Evolutionary conservation across 2,888 invertebrate species (phyloP).

Genomic region (Plutella xylostella): DNA sequence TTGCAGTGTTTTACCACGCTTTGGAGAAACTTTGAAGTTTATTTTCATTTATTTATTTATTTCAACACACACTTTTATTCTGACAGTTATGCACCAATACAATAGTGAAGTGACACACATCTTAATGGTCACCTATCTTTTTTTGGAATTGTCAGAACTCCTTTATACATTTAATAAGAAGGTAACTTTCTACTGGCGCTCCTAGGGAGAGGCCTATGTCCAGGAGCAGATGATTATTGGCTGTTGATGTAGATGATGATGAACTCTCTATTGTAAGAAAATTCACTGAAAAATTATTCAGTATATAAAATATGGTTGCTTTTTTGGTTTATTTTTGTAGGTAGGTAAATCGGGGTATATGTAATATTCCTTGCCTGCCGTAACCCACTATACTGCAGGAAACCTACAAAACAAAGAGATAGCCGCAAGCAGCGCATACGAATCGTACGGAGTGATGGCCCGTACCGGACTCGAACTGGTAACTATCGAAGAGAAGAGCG

Average conservation of each 20-base stretch:
- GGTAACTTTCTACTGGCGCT: too few species aligned
- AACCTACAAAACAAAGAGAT: constrained; percentile 38
- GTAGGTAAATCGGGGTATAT: background rate
- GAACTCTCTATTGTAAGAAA: background rate
- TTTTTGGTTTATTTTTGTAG: background rate
- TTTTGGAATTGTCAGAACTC: too few species aligned
- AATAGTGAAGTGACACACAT: background rate
- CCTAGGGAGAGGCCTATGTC: too few species aligned
- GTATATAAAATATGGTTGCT: background rate
- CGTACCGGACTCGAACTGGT: constrained; percentile 13
- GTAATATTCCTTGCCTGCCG: background rate
- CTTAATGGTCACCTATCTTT: background rate
- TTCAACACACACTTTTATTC: background rate
- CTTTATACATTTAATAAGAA: too few species aligned
- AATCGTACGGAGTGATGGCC: constrained; percentile 36
- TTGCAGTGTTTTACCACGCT: background rate
- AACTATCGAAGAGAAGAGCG: constrained; percentile 31
- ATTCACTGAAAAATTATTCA: background rate
- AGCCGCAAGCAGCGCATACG: constrained; percentile 42
- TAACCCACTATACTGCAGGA: constrained; percentile 22
- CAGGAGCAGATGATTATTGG: constrained; percentile 12
- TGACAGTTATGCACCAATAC: background rate
- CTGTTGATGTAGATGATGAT: background rate
- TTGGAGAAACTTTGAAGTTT: background rate
- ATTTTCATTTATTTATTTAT: background rate